These are phyloP conservation scores for Hexactinellida sp. DNA, from an alignment of 37 sponge, comb jelly and placozoan species.

Conservation along the genomic window DNA sequence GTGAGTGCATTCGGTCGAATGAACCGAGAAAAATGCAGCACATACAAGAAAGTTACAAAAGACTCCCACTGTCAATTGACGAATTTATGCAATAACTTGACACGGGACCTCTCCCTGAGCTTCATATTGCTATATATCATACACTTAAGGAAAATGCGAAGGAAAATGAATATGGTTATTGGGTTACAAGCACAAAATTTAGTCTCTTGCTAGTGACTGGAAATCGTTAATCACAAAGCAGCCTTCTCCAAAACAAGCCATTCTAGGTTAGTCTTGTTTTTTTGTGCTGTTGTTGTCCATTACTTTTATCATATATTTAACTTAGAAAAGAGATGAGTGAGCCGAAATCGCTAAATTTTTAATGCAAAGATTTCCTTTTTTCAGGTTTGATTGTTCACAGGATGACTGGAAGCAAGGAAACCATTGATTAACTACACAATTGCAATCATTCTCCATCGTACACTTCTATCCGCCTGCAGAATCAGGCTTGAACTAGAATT, in stretches of 20 bases:
- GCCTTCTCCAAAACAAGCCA: too few relatives aligned
- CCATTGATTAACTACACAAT: too few relatives aligned
- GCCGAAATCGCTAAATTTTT: too few relatives aligned
- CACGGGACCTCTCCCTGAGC: background rate
- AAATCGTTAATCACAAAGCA: background rate
- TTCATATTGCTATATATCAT: background rate
- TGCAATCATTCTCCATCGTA: background rate
- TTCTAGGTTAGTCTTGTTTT: background rate
- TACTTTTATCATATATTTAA: too few relatives aligned
- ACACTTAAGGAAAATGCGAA: too few relatives aligned
- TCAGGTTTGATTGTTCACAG: too few relatives aligned
- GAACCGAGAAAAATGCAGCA: background rate
- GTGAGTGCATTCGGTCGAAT: background rate
- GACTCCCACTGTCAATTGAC: background rate
- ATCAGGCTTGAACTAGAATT: too few relatives aligned
- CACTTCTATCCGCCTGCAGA: too few relatives aligned
- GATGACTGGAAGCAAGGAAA: too few relatives aligned
- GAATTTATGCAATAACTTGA: background rate
- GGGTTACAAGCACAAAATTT: background rate
- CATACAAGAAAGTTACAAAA: background rate
- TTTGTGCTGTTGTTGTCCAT: too few relatives aligned
- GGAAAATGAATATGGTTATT: too few relatives aligned
- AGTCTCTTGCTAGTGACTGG: background rate
- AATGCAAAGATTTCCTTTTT: background rate
- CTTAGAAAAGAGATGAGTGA: too few relatives aligned